phyloP scores from a whole-genome alignment of 2,797 vertebrate species.

The Sylvia borin region DNA sequence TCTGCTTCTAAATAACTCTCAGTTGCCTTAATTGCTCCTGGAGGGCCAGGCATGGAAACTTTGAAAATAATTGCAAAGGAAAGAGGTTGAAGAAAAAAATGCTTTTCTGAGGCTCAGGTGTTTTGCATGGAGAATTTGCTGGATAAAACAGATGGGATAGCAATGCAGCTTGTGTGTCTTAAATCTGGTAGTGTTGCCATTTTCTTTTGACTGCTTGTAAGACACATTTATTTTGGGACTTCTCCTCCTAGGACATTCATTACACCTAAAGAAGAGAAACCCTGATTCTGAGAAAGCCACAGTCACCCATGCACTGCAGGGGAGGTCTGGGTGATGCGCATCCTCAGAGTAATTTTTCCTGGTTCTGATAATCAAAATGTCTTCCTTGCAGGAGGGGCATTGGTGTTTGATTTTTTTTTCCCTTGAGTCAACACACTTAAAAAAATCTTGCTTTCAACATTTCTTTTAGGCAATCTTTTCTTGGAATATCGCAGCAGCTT shows the following conservation, averaged over 20 bases:
- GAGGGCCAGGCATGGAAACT: background rate
- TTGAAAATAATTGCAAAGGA: background rate
- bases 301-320: background rate
- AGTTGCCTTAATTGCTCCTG: background rate
- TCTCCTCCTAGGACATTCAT: background rate
- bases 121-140: background rate
- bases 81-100: background rate
- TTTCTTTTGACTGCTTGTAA: background rate
- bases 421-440: background rate
- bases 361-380: background rate
- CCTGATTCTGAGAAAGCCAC: background rate
- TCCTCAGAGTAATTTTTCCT: background rate
- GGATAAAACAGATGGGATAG: background rate
- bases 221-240: background rate
- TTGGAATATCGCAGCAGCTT: background rate
- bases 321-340: background rate
- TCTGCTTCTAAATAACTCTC: background rate
- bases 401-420: background rate
- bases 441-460: background rate
- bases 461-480: background rate
- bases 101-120: background rate
- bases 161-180: background rate
- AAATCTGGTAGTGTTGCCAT: background rate
- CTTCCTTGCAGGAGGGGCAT: background rate
- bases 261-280: background rate